These are phyloP conservation scores for Sarotherodon lohbergeri DNA, from an alignment of 2,113 vertebrate species.

Conservation along the genomic window DNA sequence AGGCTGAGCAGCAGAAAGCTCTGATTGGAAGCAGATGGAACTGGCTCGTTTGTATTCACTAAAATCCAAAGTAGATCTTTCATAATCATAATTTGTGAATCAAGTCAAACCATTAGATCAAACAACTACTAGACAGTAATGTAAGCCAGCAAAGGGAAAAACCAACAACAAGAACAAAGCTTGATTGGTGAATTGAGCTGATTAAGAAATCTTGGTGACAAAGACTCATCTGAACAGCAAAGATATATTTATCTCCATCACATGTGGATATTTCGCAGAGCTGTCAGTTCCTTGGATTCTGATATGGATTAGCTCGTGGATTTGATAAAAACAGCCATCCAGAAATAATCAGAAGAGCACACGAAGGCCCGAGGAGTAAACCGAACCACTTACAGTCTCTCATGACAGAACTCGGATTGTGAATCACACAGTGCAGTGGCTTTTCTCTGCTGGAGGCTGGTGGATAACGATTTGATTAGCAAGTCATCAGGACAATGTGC, in stretches of 20 bases:
- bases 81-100: not conserved
- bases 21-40: not conserved
- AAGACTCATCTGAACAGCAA: not conserved
- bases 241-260: not conserved
- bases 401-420: not conserved
- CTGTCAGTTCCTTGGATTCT: not conserved
- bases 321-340: not conserved
- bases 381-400: not conserved
- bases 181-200: not conserved
- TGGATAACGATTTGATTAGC: slow-evolving; percentile 41
- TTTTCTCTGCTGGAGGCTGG: not conserved
- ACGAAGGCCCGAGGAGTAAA: not conserved
- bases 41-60: not conserved
- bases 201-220: not conserved
- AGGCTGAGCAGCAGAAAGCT: not conserved
- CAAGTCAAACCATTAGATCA: not conserved
- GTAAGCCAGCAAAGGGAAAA: not conserved
- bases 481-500: slow-evolving; percentile 15
- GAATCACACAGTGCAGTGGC: not conserved
- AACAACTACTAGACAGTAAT: not conserved
- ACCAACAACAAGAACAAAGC: not conserved
- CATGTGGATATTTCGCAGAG: not conserved
- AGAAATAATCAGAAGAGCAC: slow-evolving; percentile 19
- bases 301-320: not conserved
- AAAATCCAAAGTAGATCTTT: not conserved